Base-by-base conservation (phyloP, 2,797 vertebrate species). In the Lophius americanus region DNA sequence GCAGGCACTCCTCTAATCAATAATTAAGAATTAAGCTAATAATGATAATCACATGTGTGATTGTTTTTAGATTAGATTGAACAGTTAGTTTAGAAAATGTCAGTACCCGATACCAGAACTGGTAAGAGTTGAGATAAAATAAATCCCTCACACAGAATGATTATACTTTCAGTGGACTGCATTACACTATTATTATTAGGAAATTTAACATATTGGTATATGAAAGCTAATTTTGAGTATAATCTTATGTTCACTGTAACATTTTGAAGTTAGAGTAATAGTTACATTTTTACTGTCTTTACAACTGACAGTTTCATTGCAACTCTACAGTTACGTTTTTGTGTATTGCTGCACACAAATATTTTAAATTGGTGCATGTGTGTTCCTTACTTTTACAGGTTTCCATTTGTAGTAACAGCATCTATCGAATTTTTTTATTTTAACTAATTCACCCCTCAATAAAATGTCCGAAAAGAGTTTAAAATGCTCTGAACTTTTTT, bases 1-100 rank as follows among this genome's bases (percentile, higher is more conserved):
- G 42, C 49, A 73, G 51, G 63, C 32, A 50, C 63, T 12, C 36
- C 70, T 79, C 70, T 79, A 56, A 84, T 73, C 48, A 55, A 62
- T 41, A 9, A 7, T 5, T 12, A 62, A 56, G 5, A 32, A 55
- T 38, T 23, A 35, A 3, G 5, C 8, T 49, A 33, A 6, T 37
- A 6, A 51, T 14, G 35, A 49, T 50, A 11, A 37, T 46, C 63
- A 23, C 23, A 23, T 23, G 23, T 56, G 43, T 35, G n/a, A 39
- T 23, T 62, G 47, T 36, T 14, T 39, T 62, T 2, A 56, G 9
- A 62, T 39, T 38, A 37, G 41, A 39, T 60, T 7, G 23, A 59
- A 23, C 9, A 38, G 3, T 62, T 3, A 37, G 5, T 65, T 37
- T 48, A 1, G 51, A 37, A 8, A 3, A 8, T 46, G 14, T 35